Evolutionary conservation across 2,113 vertebrate genomes (phyloP), one percentile per base, ranked within the genome.

Genomic region (mouse (Mus musculus)): DNA sequence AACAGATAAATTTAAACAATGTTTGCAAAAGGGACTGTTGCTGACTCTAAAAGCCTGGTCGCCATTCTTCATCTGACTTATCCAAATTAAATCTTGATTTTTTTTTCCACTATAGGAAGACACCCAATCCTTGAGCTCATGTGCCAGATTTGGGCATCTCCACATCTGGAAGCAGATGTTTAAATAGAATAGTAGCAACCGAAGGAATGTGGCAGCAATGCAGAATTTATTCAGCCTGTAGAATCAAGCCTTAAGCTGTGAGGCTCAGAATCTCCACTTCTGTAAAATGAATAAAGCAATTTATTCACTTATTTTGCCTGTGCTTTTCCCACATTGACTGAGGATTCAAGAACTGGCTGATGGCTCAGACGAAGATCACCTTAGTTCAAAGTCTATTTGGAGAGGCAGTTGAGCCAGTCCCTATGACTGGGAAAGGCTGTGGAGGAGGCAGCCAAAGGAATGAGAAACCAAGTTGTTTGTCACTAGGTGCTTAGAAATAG

Each of bases 111-210:
- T 84, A 8, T 7, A 69, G 39, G 49, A 77, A 93, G 22, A 61
- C 10, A 46, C 20, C 12, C 82, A 28, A 39, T 88, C 13, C 17
- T 52, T 89, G 16, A 46, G 1, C n/a, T 49, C 46, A 76, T 63
- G 24, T 5, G 63, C 65, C 4, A 24, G 78, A 4, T 94, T 56
- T 46, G 56, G 72, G 4, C 73, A 42, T 75, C 30, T 26, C 77
- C 3, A 92, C 67, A 86, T 84, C 46, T 89, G 49, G 17, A 93
- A 92, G 49, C 73, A 95, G 95, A 84, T 96, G 39, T 87, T 95
- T 94, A 89, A 96, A 36, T 46, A 92, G 28, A 77, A 46, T 82
- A 69, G 49, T 30, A 89, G 63, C 28, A 73, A 75, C 28, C 8
- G 26, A 36, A 63, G 6, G 49, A 59, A 24, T 87, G n/a, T 92